These are phyloP conservation scores for Callipepla californica DNA, from an alignment of 2,113 vertebrate genomes.

Conservation along the genomic window DNA sequence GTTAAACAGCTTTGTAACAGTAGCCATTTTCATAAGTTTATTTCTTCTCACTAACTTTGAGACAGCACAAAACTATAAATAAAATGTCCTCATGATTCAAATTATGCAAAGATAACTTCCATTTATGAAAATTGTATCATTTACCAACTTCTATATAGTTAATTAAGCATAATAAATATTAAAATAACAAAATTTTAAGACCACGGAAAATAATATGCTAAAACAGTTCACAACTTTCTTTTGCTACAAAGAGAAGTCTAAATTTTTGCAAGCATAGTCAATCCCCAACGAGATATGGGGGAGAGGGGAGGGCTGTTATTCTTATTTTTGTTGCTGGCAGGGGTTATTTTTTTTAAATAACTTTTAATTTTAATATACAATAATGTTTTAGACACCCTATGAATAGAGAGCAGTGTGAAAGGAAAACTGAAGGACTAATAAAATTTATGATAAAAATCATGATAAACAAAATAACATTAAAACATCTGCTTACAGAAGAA, in stretches of 20 bases:
- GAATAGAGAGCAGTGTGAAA: neutral
- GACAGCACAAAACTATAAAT: slow-evolving; percentile 4
- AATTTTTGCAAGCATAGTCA: neutral
- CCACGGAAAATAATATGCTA: slow-evolving; percentile 26
- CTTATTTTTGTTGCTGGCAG: neutral
- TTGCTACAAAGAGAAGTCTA: neutral
- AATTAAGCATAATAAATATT: slow-evolving; percentile 61
- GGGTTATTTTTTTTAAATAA: neutral
- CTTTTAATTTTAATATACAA: neutral
- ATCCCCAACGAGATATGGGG: neutral
- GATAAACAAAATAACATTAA: slow-evolving; percentile 17
- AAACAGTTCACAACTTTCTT: slow-evolving; percentile 31
- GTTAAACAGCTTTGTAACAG: neutral
- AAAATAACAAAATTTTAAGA: slow-evolving; percentile 54
- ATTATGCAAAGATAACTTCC: slow-evolving; percentile 33
- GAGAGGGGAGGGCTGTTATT: neutral
- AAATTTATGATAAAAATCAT: neutral
- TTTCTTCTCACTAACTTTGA: slow-evolving; percentile 26
- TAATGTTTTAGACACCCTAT: neutral
- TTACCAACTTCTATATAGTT: slow-evolving; percentile 44
- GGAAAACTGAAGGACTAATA: slow-evolving; percentile 15
- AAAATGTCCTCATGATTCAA: slow-evolving; percentile 41
- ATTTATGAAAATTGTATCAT: slow-evolving; percentile 61
- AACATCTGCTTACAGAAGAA: slow-evolving; percentile 20
- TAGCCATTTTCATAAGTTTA: neutral